Conservation (phyloP, 1,140 invertebrate species). For the Papilio polytes region DNA sequence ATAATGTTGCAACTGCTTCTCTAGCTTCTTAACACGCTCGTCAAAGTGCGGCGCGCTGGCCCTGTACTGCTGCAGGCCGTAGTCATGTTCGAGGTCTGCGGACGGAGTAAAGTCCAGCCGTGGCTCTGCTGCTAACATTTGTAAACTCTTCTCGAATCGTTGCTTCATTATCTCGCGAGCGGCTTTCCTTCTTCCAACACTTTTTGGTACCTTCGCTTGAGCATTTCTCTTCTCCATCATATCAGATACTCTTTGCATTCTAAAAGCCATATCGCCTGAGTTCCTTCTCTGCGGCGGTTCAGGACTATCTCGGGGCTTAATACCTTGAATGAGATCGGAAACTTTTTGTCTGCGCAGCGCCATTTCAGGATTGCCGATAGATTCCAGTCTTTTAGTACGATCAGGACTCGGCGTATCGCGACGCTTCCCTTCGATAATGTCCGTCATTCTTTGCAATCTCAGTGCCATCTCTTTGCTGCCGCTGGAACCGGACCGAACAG, state of each 20-base stretch:
- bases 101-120: slow-evolving; percentile 57
- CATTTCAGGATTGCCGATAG: slow-evolving; percentile 69
- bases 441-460: slow-evolving; percentile 66
- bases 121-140: slow-evolving; percentile 69
- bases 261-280: slow-evolving; percentile 65
- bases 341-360: slow-evolving; percentile 62
- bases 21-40: slow-evolving; percentile 71
- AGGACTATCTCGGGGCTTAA: slow-evolving; percentile 47
- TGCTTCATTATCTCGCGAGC: slow-evolving; percentile 71
- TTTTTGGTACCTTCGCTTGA: slow-evolving; percentile 58
- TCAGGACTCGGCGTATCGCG: slow-evolving; percentile 63
- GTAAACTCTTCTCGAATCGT: slow-evolving; percentile 73
- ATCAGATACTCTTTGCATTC: slow-evolving; percentile 68
- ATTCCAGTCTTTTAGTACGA: slow-evolving; percentile 54
- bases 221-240: slow-evolving; percentile 65
- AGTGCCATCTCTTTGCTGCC: slow-evolving; percentile 63
- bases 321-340: slow-evolving; percentile 64
- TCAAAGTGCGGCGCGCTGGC: slow-evolving; percentile 78
- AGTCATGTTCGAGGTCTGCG: slow-evolving; percentile 69
- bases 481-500: slow-evolving; percentile 53
- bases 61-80: slow-evolving; percentile 83
- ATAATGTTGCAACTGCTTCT: slow-evolving; percentile 74
- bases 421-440: slow-evolving; percentile 71
- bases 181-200: slow-evolving; percentile 59
- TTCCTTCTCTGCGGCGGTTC: slow-evolving; percentile 52